Conservation (phyloP, 2,113 vertebrate species). For the Lipophrys pholis region DNA sequence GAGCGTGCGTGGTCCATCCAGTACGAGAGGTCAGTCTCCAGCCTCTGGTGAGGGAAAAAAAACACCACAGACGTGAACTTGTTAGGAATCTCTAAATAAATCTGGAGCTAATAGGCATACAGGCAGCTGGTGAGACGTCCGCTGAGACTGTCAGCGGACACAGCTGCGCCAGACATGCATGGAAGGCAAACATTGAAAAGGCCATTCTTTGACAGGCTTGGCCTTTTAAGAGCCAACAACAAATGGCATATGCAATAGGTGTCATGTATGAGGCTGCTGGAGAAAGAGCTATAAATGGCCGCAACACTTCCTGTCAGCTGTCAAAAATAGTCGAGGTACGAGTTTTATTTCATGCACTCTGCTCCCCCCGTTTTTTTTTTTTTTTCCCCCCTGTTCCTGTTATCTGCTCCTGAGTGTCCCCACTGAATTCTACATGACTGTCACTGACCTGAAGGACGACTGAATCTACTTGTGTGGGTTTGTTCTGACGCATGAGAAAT, state of each 20-base stretch:
- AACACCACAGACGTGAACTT: background rate
- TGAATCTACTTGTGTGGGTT: background rate
- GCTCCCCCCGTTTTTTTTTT: too few relatives aligned
- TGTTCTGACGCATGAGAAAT: conserved; percentile 18
- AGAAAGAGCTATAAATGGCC: background rate
- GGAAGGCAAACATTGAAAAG: conserved; percentile 54
- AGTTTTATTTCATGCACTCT: conserved; percentile 24
- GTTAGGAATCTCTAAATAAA: conserved; percentile 3
- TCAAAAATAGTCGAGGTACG: background rate
- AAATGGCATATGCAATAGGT: conserved; percentile 24
- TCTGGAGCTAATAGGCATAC: background rate
- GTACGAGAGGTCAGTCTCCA: conserved; percentile 91
- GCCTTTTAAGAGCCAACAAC: conserved; percentile 50
- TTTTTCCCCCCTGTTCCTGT: conserved; percentile 9
- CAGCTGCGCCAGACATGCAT: conserved; percentile 5
- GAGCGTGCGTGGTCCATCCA: conserved; percentile 88
- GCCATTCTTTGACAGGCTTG: conserved; percentile 56
- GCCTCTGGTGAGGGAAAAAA: conserved; percentile 85
- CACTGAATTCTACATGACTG: conserved; percentile 17
- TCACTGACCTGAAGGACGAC: conserved; percentile 45
- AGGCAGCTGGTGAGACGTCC: conserved; percentile 35
- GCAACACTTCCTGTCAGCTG: conserved; percentile 27
- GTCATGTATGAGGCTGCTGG: background rate
- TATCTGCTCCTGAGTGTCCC: conserved; percentile 13
- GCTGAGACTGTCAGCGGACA: background rate